Evolutionary conservation across 2,888 invertebrate species (phyloP), one percentile per base, ranked within the genome.

Genomic region (Troides aeacus): DNA sequence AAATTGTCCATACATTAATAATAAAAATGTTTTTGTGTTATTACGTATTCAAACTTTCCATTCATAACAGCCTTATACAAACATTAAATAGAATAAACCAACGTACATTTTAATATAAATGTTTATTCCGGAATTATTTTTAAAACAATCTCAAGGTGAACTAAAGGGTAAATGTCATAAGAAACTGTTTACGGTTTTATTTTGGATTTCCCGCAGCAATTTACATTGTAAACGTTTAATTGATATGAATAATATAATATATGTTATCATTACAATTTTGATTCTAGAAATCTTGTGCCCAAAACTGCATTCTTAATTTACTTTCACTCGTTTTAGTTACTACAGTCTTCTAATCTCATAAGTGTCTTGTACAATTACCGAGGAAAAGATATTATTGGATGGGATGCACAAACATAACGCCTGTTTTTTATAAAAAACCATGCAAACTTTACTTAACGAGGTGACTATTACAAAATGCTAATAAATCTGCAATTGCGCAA

Each of bases 81-180:
- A 58, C 18, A 21, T 21, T 24, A 53, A 56, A n/a, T 21, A 24
- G 17, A 63, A 50, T 24, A n/a, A 64, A 50, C 10, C 21, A 63
- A 59, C 53, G 50, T 23, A 64, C 58, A 64, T 24, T 21, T n/a
- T 50, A n/a, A 3, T 21, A 30, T 50, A 21, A 23, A n/a, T 21
- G 50, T 67, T 67, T 42, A 62, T 62, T 42, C 18, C 21, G 57
- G n/a, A 62, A 18, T 42, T 46, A 3, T 15, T 21, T 60, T 62
- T 53, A 69, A 57, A 66, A 39, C 53, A 63, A 42, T 70, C 59
- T 66, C 70, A 70, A 70, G 70, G 70, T 57, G 46, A 70, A 59
- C 24, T 30, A 24, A 59, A 62, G 36, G 50, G 30, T 60, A 70
- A 69, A 62, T 58, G 57, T 57, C 62, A 56, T 50, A n/a, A 24